These are phyloP conservation scores for Nasonia oneida DNA, from an alignment of 2,888 invertebrate species.

Conservation along the genomic window DNA sequence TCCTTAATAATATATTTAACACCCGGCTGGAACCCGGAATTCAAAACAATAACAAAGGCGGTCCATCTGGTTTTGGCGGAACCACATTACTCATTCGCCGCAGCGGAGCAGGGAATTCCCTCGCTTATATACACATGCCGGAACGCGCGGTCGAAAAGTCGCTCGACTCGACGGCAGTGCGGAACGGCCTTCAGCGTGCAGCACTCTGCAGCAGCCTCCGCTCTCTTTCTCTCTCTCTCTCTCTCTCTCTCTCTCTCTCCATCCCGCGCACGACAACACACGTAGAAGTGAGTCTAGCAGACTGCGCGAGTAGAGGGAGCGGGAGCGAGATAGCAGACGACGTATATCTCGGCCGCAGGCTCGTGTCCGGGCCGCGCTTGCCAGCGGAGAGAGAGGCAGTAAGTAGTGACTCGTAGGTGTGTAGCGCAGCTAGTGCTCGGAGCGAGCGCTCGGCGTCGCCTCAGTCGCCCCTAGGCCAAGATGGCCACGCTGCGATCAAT, in stretches of 20 bases:
- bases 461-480: constrained; percentile 80
- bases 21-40: not conserved
- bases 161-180: not conserved
- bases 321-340: constrained; percentile 12
- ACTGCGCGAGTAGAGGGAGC: not conserved
- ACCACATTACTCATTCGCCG: not conserved
- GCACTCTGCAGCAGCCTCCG: not conserved
- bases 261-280: not conserved
- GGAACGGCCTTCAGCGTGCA: not conserved
- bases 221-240: not conserved
- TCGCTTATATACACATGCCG: not conserved
- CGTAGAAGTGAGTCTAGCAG: not conserved
- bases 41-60: not conserved
- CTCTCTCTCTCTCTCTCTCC: not conserved
- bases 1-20: too few relatives aligned
- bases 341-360: not conserved
- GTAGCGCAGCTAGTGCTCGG: constrained; percentile 11
- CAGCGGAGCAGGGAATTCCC: not conserved
- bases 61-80: not conserved
- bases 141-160: not conserved
- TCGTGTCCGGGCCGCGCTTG: not conserved
- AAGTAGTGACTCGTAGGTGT: not conserved
- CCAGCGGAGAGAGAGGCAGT: not conserved
- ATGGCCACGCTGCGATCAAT: constrained; percentile 89
- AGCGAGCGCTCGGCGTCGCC: constrained; percentile 80